These are phyloP conservation scores for Macheiramphus alcinus DNA, from an alignment of 2,113 vertebrate genomes.

Conservation along the genomic window DNA sequence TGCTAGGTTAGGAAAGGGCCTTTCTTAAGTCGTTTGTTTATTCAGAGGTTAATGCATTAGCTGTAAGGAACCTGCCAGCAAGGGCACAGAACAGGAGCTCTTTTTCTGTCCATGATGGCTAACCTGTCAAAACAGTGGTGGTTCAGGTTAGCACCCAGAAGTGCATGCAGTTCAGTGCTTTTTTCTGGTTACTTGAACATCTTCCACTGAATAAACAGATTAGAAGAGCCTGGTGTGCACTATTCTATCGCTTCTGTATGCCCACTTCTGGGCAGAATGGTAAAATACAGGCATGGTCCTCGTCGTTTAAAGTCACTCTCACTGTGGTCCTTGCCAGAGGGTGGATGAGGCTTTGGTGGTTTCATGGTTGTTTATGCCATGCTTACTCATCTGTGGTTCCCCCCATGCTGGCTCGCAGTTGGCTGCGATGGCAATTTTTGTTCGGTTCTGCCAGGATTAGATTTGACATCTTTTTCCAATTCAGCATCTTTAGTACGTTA, in stretches of 20 bases:
- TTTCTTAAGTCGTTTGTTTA: conserved; percentile 24
- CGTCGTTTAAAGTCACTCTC: fast-evolving
- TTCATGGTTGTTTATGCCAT: neutral
- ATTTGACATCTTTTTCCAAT: neutral
- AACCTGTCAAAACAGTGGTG: neutral
- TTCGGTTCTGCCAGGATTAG: neutral
- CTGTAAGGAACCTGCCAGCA: neutral
- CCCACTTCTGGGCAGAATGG: neutral
- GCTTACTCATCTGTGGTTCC: neutral
- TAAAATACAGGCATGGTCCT: neutral
- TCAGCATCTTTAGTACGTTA: neutral
- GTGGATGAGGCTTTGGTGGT: neutral
- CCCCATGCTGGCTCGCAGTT: neutral
- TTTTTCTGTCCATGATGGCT: neutral
- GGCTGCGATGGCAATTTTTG: neutral
- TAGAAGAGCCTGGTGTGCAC: neutral
- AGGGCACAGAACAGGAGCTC: neutral
- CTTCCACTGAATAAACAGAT: neutral
- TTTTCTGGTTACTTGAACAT: neutral
- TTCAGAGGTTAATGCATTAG: conserved; percentile 30
- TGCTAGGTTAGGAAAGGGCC: neutral
- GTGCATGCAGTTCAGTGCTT: neutral
- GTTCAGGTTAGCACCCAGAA: neutral
- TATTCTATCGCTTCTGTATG: neutral
- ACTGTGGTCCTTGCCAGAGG: neutral